phyloP scores from a whole-genome alignment of 2,888 invertebrate genomes.

The Chaetogeoica ovagalla region DNA sequence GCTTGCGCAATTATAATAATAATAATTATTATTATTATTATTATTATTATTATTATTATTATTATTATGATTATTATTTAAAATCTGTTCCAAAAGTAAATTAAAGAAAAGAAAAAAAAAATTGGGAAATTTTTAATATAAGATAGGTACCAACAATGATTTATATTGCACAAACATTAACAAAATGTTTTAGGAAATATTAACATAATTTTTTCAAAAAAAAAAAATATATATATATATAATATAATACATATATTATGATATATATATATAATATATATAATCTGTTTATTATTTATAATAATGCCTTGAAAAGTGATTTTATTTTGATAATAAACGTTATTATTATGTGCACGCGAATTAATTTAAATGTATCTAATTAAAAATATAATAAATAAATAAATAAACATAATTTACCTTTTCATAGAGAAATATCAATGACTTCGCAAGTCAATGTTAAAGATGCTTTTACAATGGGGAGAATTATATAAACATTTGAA shows the following conservation, averaged over 20 bases:
- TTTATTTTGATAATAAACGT: conserved; percentile 45
- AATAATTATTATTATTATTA: too few relatives aligned
- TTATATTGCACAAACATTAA: conserved; percentile 53
- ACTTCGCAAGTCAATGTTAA: conserved; percentile 49
- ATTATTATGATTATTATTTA: too few relatives aligned
- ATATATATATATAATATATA: conserved; percentile 7
- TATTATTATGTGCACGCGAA: conserved; percentile 50
- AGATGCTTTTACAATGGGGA: conserved; percentile 48
- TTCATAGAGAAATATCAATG: conserved; percentile 45
- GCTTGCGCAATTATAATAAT: conserved; percentile 51
- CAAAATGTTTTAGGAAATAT: conserved; percentile 49
- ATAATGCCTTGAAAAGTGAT: conserved; percentile 43
- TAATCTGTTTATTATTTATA: conserved; percentile 49
- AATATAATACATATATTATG: neutral
- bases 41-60: too few relatives aligned
- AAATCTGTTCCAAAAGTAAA: conserved; percentile 48
- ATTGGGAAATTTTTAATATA: conserved; percentile 34
- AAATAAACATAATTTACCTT: conserved; percentile 53
- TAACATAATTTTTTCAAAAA: conserved; percentile 30
- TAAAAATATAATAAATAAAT: conserved; percentile 52
- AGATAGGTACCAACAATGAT: conserved; percentile 47
- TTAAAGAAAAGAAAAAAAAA: conserved; percentile 30
- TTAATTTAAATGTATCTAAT: conserved; percentile 52
- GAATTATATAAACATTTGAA: conserved; percentile 49
- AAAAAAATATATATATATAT: conserved; percentile 22